Evolutionary conservation across 2,113 vertebrate species (phyloP), one percentile per base, ranked within the genome.

Genomic region (Condylura cristata): DNA sequence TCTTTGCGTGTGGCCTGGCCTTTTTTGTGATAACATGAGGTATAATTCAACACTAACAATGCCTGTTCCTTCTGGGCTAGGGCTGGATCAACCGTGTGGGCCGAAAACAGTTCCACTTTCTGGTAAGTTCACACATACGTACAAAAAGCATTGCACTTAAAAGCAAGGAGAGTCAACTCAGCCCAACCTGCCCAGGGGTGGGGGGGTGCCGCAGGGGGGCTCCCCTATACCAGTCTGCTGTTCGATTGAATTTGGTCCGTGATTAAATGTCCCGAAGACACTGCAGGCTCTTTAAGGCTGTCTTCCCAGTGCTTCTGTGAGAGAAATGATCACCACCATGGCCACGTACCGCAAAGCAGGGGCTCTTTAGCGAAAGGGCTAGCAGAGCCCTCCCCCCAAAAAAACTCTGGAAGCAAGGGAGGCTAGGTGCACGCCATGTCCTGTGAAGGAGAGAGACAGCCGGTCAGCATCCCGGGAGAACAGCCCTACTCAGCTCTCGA

Each of bases 281-380:
- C 98, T 96, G 96, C 97, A 98, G 98, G 98, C 98, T 99, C 87
- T 97, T 99, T 99, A 99, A 99, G 99, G 99, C 99, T 98, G 95
- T 98, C 98, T 98, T 97, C 98, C 98, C 97, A 89, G 97, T 98
- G 98, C 97, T 97, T 98, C 97, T 79, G 80, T 93, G 97, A 98
- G 95, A 92, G 91, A 86, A 89, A 95, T 91, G 60, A 91, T 93
- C 93, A 97, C 94, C 60, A 61, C 71, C 95, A 84, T 95, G 91
- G 97, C 97, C 88, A 0, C 86, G 79, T 93, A 93, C 90, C 94
- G 97, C 97, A 97, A 96, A 97, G 97, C 96, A 96, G 96, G 39
- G 86, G 89, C 97, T 97, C 93, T 97, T 0, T 96, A 97, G 98
- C 98, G 98, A 95, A 98, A 84, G 95, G 96, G 97, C 96, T 98